Evolutionary conservation across 37 sponge, comb jelly and placozoan genomes (phyloP).

Genomic region (Bolinopsis microptera): DNA sequence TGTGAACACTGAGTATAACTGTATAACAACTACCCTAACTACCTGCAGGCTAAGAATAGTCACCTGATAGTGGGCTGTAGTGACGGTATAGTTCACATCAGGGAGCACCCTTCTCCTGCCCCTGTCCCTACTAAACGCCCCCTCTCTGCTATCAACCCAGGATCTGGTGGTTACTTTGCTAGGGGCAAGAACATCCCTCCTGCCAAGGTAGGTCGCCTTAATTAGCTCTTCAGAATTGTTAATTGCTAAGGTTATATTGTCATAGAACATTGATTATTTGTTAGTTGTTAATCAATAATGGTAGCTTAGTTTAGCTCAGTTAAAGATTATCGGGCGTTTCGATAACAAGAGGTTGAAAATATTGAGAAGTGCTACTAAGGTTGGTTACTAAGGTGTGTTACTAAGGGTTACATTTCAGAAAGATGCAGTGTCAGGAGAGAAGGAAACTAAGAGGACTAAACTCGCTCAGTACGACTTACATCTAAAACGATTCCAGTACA

Average conservation of each 20-base stretch:
- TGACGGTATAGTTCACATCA: constrained; percentile 78
- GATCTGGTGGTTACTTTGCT: constrained; percentile 78
- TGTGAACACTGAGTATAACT: too few relatives aligned
- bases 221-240: not conserved
- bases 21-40: too few relatives aligned
- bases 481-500: constrained; percentile 85
- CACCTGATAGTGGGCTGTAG: constrained; percentile 94
- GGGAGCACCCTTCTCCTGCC: constrained; percentile 41
- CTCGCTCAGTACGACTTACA: constrained; percentile 74
- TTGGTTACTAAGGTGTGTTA: too few relatives aligned
- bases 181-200: constrained; percentile 75
- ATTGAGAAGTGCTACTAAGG: too few relatives aligned
- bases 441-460: constrained; percentile 64
- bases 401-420: too few relatives aligned
- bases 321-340: too few relatives aligned
- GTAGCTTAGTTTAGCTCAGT: too few relatives aligned
- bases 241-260: not conserved
- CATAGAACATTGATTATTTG: not conserved
- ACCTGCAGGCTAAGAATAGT: constrained; percentile 82
- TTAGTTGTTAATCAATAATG: too few relatives aligned
- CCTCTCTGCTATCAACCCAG: constrained; percentile 52
- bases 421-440: constrained; percentile 74
- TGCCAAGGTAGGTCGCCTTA: constrained; percentile 62
- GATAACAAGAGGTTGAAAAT: too few relatives aligned
- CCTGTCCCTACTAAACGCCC: constrained; percentile 34